These are phyloP conservation scores for Linepithema humile DNA, from an alignment of 1,140 invertebrate genomes.

Conservation along the genomic window DNA sequence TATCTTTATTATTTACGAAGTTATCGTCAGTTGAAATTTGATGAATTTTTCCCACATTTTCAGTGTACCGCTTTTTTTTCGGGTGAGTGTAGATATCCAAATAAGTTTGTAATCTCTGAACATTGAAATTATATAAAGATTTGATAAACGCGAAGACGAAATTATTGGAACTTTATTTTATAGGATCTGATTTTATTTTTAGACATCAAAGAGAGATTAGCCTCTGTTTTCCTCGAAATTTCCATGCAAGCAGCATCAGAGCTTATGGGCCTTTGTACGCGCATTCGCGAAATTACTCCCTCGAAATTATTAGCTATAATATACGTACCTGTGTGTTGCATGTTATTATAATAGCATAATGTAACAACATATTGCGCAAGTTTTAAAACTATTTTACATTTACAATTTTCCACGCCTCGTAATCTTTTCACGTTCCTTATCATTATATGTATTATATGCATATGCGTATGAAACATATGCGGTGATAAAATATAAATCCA, in stretches of 20 bases:
- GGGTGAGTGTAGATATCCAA: too few species aligned
- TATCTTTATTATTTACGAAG: too few species aligned
- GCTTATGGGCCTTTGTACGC: background rate
- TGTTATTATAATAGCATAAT: background rate
- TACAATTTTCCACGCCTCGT: background rate
- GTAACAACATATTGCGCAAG: background rate
- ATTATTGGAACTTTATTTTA: too few species aligned
- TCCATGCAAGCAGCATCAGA: background rate
- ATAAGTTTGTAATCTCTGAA: too few species aligned
- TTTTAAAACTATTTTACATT: background rate
- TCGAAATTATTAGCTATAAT: conserved; percentile 18
- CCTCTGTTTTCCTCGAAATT: conserved; percentile 21
- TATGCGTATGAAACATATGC: background rate
- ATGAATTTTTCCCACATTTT: too few species aligned
- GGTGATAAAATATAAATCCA: conserved; percentile 24
- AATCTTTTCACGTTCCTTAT: conserved; percentile 33
- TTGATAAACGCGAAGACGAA: too few species aligned
- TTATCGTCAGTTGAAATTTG: too few species aligned
- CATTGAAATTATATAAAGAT: too few species aligned
- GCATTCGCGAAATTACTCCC: conserved; percentile 5
- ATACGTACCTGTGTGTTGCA: background rate
- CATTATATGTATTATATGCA: background rate
- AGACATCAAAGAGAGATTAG: conserved; percentile 33
- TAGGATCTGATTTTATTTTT: too few species aligned
- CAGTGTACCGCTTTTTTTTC: too few species aligned